Conservation (phyloP, 1,140 invertebrate species). For the Drosophila jambulina region DNA sequence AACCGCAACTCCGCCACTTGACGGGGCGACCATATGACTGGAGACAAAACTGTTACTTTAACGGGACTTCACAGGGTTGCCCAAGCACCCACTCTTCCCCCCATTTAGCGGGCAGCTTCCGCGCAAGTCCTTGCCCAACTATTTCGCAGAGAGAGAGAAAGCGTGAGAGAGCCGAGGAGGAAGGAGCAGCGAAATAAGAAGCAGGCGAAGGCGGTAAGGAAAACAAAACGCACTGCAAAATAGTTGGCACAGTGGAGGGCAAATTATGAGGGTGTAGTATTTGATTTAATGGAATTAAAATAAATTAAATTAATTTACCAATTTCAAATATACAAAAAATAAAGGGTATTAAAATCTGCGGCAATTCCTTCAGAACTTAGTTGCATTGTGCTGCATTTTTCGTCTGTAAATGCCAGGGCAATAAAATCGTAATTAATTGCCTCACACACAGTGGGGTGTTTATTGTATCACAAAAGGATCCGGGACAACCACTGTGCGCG, state of each 20-base stretch:
- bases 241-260: slow-evolving; percentile 24
- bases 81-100: background rate
- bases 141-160: slow-evolving; percentile 14
- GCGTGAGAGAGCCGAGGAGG: slow-evolving; percentile 3
- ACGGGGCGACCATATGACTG: slow-evolving; percentile 62
- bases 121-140: slow-evolving; percentile 72
- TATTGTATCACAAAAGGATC: slow-evolving; percentile 9
- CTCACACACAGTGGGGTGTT: slow-evolving; percentile 18
- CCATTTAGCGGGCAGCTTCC: slow-evolving; percentile 57
- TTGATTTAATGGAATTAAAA: background rate
- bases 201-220: slow-evolving; percentile 3
- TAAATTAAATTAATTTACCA: background rate
- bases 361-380: background rate
- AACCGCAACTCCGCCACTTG: slow-evolving; percentile 54
- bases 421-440: slow-evolving; percentile 21
- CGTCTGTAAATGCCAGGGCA: background rate
- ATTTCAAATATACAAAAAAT: background rate
- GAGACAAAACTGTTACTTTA: slow-evolving; percentile 11
- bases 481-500: slow-evolving; percentile 53
- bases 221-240: slow-evolving; percentile 8
- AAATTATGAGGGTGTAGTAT: background rate
- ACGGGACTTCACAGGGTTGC: slow-evolving; percentile 23
- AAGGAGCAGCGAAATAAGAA: slow-evolving; percentile 6
- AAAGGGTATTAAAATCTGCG: background rate
- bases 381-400: background rate